Evolutionary conservation across 1,140 invertebrate species (phyloP).

Genomic region (Trachymyrmex septentrionalis): DNA sequence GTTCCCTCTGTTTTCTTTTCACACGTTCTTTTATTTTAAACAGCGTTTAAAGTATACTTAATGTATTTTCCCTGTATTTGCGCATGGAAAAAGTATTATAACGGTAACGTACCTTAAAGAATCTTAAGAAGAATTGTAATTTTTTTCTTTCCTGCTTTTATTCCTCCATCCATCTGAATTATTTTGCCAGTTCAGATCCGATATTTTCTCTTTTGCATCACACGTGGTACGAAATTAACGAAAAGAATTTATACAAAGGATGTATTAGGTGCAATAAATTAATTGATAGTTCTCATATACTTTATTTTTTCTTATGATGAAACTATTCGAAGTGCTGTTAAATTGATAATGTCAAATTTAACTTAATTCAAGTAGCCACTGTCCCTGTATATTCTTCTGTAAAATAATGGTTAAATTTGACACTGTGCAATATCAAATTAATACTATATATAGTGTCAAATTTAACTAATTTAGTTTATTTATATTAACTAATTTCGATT

Average conservation of each 20-base stretch:
- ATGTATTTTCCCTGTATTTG: slow-evolving; percentile 13
- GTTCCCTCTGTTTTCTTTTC: neutral
- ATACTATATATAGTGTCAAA: no score
- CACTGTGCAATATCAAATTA: no score
- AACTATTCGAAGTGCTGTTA: neutral
- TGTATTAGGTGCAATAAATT: neutral
- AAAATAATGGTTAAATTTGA: no score
- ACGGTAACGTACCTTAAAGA: neutral
- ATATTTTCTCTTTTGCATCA: neutral
- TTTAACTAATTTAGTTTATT: no score
- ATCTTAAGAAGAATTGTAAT: neutral
- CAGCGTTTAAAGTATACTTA: slow-evolving; percentile 8
- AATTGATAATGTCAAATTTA: no score
- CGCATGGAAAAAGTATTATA: neutral
- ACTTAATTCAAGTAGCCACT: no score
- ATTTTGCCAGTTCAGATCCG: neutral
- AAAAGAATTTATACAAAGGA: neutral
- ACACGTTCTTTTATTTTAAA: slow-evolving; percentile 5
- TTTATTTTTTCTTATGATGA: neutral
- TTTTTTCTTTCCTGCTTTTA: neutral
- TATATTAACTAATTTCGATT: no score
- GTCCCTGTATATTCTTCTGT: no score
- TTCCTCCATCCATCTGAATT: neutral
- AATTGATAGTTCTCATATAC: neutral
- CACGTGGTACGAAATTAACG: neutral